These are phyloP conservation scores for Lacerta bilineata DNA, from an alignment of 2,797 vertebrate species.

Conservation along the genomic window DNA sequence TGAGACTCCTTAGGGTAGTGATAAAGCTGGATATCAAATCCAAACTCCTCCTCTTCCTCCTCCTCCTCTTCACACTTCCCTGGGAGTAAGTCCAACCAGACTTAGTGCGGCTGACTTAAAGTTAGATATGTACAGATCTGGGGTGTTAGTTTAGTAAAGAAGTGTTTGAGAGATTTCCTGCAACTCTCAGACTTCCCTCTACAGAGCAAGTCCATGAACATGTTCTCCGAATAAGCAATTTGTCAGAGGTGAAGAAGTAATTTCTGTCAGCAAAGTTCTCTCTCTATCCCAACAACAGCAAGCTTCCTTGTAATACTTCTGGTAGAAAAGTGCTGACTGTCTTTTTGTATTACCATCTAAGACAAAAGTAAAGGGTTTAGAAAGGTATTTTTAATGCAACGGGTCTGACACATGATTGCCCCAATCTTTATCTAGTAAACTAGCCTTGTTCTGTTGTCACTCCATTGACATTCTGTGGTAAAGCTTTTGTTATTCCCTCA, in stretches of 20 bases:
- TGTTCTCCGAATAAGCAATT: constrained; percentile 5
- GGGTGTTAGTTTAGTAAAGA: neutral
- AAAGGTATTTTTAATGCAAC: constrained; percentile 17
- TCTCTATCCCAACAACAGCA: neutral
- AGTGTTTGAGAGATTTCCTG: neutral
- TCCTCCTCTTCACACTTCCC: neutral
- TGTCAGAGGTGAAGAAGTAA: neutral
- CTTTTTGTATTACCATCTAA: neutral
- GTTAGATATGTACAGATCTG: neutral
- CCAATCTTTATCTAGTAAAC: constrained; percentile 21
- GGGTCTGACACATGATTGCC: constrained; percentile 7
- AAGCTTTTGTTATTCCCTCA: constrained; percentile 30
- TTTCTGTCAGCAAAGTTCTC: constrained; percentile 1
- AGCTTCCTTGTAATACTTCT: neutral
- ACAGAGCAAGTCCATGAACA: neutral
- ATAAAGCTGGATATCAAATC: too few species aligned
- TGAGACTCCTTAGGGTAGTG: too few species aligned
- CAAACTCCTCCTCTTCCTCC: too few species aligned
- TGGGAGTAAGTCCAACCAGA: neutral
- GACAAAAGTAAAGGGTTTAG: constrained; percentile 6
- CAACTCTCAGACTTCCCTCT: neutral
- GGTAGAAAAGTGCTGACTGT: neutral
- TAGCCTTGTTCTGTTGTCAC: constrained; percentile 9
- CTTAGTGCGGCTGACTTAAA: neutral
- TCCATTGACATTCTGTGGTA: constrained; percentile 18